These are phyloP conservation scores for Caiman crocodilus DNA, from an alignment of 2,797 vertebrate genomes.

Conservation along the genomic window DNA sequence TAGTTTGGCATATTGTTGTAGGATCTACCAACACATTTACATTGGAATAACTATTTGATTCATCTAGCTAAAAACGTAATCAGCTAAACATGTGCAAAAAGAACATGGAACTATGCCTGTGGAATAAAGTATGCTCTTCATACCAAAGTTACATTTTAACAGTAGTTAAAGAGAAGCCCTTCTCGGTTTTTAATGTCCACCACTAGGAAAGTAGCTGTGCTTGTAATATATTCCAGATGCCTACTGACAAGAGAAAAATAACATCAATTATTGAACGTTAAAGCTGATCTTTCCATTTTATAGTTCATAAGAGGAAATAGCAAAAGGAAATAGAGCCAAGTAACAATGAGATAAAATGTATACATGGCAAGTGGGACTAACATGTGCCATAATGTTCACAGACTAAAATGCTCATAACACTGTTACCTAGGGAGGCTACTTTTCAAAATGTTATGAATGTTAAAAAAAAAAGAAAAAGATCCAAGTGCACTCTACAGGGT, in stretches of 20 bases:
- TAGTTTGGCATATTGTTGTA: not conserved
- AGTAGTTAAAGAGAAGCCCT: not conserved
- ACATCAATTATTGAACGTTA: not conserved
- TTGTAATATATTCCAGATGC: not conserved
- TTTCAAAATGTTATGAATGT: accelerated
- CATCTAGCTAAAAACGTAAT: not conserved
- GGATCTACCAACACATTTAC: not conserved
- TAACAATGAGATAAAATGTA: not conserved
- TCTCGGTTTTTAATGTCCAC: not conserved
- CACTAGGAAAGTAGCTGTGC: not conserved
- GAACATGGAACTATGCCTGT: too few relatives aligned
- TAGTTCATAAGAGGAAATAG: not conserved
- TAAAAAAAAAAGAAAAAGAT: not conserved
- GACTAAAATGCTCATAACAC: accelerated
- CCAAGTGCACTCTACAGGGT: too few relatives aligned
- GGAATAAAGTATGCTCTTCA: not conserved
- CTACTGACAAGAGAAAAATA: too few relatives aligned
- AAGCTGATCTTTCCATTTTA: not conserved
- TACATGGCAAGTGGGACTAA: not conserved
- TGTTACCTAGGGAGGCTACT: not conserved
- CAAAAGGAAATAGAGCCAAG: accelerated
- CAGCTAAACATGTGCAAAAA: not conserved
- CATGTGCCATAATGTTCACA: not conserved
- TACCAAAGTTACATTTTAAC: not conserved
- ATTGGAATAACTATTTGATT: not conserved